Evolutionary conservation across 30 jellyfish, hydroid and myxozoan genomes (phyloP).

Genomic region (Calvadosia cruxmelitensis): DNA sequence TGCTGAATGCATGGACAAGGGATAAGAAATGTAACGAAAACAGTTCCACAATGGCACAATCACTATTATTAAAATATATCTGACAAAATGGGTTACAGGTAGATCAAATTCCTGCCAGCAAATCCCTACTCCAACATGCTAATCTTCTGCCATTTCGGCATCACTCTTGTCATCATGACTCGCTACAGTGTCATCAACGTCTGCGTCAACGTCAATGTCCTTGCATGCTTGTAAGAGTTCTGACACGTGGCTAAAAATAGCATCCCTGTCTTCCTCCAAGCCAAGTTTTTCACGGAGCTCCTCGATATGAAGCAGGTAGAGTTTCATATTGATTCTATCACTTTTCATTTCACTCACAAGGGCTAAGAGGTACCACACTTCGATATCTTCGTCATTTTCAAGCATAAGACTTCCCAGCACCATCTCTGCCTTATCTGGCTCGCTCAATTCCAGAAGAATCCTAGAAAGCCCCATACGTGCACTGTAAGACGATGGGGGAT

Average conservation of each 20-base stretch:
- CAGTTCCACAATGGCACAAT: no score
- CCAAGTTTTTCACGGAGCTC: slow-evolving; percentile 55
- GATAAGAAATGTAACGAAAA: no score
- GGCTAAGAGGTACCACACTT: slow-evolving; percentile 78
- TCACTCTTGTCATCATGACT: no score
- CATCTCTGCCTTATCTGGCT: slow-evolving; percentile 37
- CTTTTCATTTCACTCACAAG: slow-evolving; percentile 28
- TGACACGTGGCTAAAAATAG: slow-evolving; percentile 27
- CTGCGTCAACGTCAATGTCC: slow-evolving; percentile 21
- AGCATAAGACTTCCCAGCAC: slow-evolving; percentile 32
- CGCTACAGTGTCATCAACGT: slow-evolving; percentile 18
- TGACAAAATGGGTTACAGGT: no score
- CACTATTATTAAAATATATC: no score
- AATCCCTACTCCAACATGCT: no score
- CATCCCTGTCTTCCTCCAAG: slow-evolving; percentile 43
- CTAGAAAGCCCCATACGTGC: slow-evolving; percentile 45
- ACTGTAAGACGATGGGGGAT: slow-evolving; percentile 21
- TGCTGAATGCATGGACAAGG: no score
- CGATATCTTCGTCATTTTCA: slow-evolving; percentile 83
- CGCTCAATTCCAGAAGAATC: slow-evolving; percentile 45
- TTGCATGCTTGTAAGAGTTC: slow-evolving; percentile 50
- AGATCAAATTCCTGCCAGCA: no score
- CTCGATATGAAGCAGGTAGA: slow-evolving; percentile 46
- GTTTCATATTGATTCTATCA: slow-evolving; percentile 38
- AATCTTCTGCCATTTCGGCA: no score